These are phyloP conservation scores for Pyxicephalus adspersus DNA, from an alignment of 2,113 vertebrate species.

Conservation along the genomic window DNA sequence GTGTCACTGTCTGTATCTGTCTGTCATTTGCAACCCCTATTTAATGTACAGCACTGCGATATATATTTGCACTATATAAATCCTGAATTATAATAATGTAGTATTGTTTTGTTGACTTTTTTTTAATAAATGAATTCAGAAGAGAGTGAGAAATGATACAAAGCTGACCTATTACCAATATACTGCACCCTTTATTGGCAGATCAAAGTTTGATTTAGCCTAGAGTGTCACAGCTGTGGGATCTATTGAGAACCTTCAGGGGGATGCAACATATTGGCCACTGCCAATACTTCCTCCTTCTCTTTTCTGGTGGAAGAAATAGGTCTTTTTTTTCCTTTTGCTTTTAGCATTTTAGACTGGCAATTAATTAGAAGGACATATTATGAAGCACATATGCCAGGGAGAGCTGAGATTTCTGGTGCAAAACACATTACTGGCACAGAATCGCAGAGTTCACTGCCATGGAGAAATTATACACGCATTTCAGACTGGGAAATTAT, in stretches of 20 bases:
- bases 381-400: slow-evolving; percentile 53
- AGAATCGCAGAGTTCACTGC: slow-evolving; percentile 36
- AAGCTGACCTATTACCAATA: neutral
- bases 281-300: slow-evolving; percentile 31
- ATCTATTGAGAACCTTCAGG: slow-evolving; percentile 27
- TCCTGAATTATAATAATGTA: too few species aligned
- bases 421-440: slow-evolving; percentile 50
- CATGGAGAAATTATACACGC: slow-evolving; percentile 49
- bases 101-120: neutral
- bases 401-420: slow-evolving; percentile 44
- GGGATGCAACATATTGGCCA: slow-evolving; percentile 39
- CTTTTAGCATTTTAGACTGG: slow-evolving; percentile 49
- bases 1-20: too few species aligned
- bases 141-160: neutral
- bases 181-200: slow-evolving; percentile 6
- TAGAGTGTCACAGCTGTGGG: slow-evolving; percentile 43
- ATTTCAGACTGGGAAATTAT: slow-evolving; percentile 45
- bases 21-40: too few species aligned
- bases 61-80: too few species aligned
- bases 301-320: slow-evolving; percentile 53
- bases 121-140: slow-evolving; percentile 14
- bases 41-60: too few species aligned
- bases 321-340: slow-evolving; percentile 24
- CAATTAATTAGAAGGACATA: slow-evolving; percentile 54
- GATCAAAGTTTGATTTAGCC: slow-evolving; percentile 19